Conservation (phyloP, 92 coral and sea anemone genomes). For the Palythoa grandiflora region DNA sequence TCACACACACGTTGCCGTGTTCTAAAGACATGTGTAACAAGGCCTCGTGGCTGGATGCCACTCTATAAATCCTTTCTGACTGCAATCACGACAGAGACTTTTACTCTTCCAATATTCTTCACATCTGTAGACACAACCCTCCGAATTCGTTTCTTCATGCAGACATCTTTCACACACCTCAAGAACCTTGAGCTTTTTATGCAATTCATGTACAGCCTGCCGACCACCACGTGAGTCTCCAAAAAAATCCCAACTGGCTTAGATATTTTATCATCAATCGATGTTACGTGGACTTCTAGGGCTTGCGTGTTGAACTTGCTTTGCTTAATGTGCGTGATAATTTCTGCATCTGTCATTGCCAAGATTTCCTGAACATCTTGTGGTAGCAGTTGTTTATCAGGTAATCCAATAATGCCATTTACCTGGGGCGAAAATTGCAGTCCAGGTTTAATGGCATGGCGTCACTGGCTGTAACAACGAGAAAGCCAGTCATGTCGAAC, state of each 20-base stretch:
- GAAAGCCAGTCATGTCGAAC: no score
- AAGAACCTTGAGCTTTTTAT: neutral
- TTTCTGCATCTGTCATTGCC: no score
- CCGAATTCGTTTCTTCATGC: neutral
- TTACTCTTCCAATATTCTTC: constrained; percentile 1
- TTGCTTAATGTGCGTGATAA: no score
- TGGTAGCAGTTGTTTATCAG: no score
- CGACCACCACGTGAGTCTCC: constrained; percentile 26
- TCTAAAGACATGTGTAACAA: neutral
- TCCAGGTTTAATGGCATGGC: no score
- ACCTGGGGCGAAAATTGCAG: no score
- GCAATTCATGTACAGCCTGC: constrained; percentile 26
- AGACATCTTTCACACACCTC: neutral
- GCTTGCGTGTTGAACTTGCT: no score
- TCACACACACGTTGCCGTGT: neutral
- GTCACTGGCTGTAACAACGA: no score
- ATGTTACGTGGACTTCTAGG: neutral
- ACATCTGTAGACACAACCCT: constrained; percentile 2
- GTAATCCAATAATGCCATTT: no score
- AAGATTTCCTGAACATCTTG: no score
- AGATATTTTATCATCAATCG: neutral
- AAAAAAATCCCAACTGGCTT: neutral
- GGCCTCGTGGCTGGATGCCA: constrained; percentile 21
- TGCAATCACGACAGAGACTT: neutral
- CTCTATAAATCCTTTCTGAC: neutral